These are phyloP conservation scores for Meandrina meandrites DNA, from an alignment of 92 coral and sea anemone species.

Conservation along the genomic window DNA sequence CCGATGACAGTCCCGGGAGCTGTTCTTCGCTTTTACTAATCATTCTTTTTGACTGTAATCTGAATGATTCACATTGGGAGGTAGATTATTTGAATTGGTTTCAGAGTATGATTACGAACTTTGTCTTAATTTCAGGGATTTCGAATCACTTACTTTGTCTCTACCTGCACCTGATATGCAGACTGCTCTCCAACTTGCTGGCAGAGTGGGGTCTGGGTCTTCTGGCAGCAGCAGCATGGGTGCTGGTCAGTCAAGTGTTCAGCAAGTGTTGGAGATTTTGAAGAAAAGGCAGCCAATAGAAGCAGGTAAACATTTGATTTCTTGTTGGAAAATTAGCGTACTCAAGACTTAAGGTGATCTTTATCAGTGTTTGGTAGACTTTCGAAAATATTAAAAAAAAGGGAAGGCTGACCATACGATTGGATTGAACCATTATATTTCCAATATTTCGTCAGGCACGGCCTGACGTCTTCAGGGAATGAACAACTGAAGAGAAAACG, in stretches of 20 bases:
- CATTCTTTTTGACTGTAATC: too few relatives aligned
- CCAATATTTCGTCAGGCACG: too few relatives aligned
- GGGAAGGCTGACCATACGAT: too few relatives aligned
- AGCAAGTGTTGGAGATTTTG: conserved; percentile 39
- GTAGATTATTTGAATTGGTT: too few relatives aligned
- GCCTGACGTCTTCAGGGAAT: too few relatives aligned
- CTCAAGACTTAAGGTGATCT: not conserved
- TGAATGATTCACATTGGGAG: too few relatives aligned
- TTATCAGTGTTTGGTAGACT: not conserved
- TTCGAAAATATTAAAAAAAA: too few relatives aligned
- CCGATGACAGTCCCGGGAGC: too few relatives aligned
- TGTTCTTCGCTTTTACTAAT: too few relatives aligned
- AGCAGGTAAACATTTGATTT: conserved; percentile 8
- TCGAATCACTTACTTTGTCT: conserved; percentile 17
- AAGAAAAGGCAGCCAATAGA: conserved; percentile 9
- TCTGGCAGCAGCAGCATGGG: not conserved
- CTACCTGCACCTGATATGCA: not conserved
- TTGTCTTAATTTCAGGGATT: conserved; percentile 10
- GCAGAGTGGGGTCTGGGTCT: conserved; percentile 1
- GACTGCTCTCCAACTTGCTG: not conserved
- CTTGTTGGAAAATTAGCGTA: not conserved
- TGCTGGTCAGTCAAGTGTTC: conserved; percentile 8
- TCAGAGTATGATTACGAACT: not conserved
- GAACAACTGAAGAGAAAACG: too few relatives aligned
- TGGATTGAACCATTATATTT: too few relatives aligned